Evolutionary conservation across 64 coral and sea anemone species (phyloP).

Genomic region (Platygyra sinensis): DNA sequence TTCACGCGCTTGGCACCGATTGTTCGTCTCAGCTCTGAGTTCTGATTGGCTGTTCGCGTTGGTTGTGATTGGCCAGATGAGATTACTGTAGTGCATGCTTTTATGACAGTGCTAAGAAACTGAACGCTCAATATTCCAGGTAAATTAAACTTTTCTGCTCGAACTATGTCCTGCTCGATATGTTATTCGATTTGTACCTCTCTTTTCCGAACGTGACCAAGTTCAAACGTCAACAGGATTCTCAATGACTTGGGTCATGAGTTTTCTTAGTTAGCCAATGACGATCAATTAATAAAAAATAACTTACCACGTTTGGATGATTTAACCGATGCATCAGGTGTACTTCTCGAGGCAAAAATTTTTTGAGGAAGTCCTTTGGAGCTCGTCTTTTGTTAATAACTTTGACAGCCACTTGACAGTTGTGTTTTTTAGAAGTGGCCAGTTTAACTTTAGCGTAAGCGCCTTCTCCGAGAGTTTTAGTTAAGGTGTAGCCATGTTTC

Average conservation of each 20-base stretch:
- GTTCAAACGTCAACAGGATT: not conserved
- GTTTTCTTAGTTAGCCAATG: not conserved
- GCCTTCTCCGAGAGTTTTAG: slow-evolving; percentile 67
- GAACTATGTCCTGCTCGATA: no score
- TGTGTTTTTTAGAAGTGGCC: slow-evolving; percentile 68
- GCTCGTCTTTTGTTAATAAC: slow-evolving; percentile 78
- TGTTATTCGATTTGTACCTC: no score
- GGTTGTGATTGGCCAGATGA: no score
- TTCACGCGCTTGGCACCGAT: no score
- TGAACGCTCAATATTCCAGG: no score
- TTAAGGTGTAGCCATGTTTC: slow-evolving; percentile 66
- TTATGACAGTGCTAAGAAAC: no score
- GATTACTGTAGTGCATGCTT: no score
- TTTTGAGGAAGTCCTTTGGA: slow-evolving; percentile 73
- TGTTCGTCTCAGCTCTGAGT: no score
- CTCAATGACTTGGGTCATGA: not conserved
- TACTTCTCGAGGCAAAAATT: slow-evolving; percentile 83
- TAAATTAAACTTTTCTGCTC: no score
- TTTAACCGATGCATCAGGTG: slow-evolving; percentile 68
- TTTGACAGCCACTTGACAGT: slow-evolving; percentile 73
- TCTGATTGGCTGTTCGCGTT: no score
- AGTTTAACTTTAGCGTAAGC: slow-evolving; percentile 85
- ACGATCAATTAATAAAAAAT: not conserved
- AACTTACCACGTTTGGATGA: slow-evolving; percentile 82
- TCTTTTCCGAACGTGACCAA: no score